These are phyloP conservation scores for Myotis lucifugus DNA, from an alignment of 2,113 vertebrate species.

Conservation along the genomic window DNA sequence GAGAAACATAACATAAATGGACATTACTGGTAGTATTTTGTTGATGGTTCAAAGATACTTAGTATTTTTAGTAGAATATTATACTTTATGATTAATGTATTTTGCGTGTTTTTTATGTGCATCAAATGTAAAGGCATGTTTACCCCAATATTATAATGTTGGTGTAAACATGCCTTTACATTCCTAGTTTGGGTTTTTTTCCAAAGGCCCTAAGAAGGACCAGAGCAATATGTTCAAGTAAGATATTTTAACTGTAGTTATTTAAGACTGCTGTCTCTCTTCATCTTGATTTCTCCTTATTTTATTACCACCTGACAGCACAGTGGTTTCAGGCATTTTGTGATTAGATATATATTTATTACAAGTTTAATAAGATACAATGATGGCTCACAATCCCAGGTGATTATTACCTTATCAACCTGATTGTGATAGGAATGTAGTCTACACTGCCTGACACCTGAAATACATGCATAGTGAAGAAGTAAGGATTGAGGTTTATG, in stretches of 20 bases:
- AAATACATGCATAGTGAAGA: neutral
- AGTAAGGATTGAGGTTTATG: neutral
- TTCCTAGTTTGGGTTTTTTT: neutral
- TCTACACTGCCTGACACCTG: neutral
- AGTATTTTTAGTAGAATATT: neutral
- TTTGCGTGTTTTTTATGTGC: neutral
- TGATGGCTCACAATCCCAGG: neutral
- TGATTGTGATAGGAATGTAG: neutral
- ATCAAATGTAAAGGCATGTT: neutral
- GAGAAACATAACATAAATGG: neutral
- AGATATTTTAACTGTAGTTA: neutral
- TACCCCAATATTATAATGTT: neutral
- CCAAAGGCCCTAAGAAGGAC: neutral
- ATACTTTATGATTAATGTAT: neutral
- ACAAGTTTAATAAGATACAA: neutral
- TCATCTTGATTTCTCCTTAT: constrained; percentile 5
- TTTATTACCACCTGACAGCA: neutral
- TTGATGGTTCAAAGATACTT: neutral
- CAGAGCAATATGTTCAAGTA: neutral
- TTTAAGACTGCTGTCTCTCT: neutral
- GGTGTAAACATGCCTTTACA: too few species aligned
- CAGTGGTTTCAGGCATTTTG: constrained; percentile 5
- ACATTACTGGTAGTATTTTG: neutral
- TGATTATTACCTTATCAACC: neutral
- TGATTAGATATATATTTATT: neutral